These are phyloP conservation scores for Blera fallax DNA, from an alignment of 2,888 invertebrate genomes.

Conservation along the genomic window DNA sequence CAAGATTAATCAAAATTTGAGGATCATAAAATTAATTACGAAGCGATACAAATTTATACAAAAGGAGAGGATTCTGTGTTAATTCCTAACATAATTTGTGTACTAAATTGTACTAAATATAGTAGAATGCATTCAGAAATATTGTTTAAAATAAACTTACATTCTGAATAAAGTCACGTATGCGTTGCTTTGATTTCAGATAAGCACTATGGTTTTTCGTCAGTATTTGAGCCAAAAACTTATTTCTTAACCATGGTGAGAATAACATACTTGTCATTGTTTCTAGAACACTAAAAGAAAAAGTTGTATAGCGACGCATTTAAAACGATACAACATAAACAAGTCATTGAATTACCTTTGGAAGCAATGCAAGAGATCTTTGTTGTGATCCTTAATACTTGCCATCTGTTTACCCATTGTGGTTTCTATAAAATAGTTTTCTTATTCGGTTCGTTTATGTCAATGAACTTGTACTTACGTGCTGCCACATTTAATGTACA, in stretches of 20 bases:
- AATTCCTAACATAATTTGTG: too few species aligned
- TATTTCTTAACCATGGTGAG: conserved; percentile 77
- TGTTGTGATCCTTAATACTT: conserved; percentile 71
- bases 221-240: conserved; percentile 73
- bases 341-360: conserved; percentile 75
- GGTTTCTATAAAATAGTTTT: conserved; percentile 75
- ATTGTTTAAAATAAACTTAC: conserved; percentile 67
- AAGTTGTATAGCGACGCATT: not conserved
- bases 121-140: too few species aligned
- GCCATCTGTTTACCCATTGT: conserved; percentile 78
- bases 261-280: conserved; percentile 78
- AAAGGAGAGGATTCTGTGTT: too few species aligned
- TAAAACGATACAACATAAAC: not conserved
- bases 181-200: conserved; percentile 74
- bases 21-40: too few species aligned
- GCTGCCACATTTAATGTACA: conserved; percentile 77
- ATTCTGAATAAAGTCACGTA: conserved; percentile 76
- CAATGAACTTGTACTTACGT: conserved; percentile 74
- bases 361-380: conserved; percentile 75
- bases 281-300: conserved; percentile 76
- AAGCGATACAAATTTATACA: too few species aligned
- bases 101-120: too few species aligned
- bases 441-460: not conserved
- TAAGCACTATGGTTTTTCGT: conserved; percentile 75
- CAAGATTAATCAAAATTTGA: too few species aligned